Evolutionary conservation across 64 coral and sea anemone species (phyloP), one percentile per base, ranked within the genome.

Genomic region (Astreopora myriophthalma): DNA sequence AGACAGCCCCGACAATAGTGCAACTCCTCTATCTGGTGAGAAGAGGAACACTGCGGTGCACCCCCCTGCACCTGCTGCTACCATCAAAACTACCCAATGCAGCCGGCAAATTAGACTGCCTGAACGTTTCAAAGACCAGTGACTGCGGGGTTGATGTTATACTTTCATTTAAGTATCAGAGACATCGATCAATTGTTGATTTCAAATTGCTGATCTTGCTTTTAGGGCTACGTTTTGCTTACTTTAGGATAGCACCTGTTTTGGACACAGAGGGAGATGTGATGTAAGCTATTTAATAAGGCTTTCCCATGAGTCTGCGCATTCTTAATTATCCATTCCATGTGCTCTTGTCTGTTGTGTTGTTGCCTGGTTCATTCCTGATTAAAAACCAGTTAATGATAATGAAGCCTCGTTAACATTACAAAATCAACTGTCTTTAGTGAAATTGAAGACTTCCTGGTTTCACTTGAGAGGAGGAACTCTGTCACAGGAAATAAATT

Each of bases 371-470:
- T 44, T 44, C 40, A 44, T 44, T 44, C 6, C 6, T n/a, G n/a
- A n/a, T n/a, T n/a, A 44, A 44, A 11, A 44, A 44, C 0, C 6
- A 8, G 0, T 44, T 11, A 44, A 44, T 11, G 0, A 44, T 11
- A 6, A 5, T 44, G 11, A 44, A 5, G 40, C 40, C 40, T 44
- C 3, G 40, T 44, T 44, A 44, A 44, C 2, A 44, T 44, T 4
- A 44, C 0, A 44, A n/a, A n/a, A n/a, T n/a, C n/a, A 55, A 90
- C 93, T 8, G 49, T 76, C 12, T 94, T 85, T 34, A 66, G 17
- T 16, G 93, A 90, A 77, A 75, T 94, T 26, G 26, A 94, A 57
- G 87, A 94, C 69, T 31, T 89, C 16, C 44, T 94, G 7, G 34
- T 64, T 34, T 60, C 83, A 7, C 26, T 94, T 22, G 83, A 90